Evolutionary conservation across 1,140 invertebrate genomes (phyloP), one percentile per base, ranked within the genome.

Genomic region (Musca domestica): DNA sequence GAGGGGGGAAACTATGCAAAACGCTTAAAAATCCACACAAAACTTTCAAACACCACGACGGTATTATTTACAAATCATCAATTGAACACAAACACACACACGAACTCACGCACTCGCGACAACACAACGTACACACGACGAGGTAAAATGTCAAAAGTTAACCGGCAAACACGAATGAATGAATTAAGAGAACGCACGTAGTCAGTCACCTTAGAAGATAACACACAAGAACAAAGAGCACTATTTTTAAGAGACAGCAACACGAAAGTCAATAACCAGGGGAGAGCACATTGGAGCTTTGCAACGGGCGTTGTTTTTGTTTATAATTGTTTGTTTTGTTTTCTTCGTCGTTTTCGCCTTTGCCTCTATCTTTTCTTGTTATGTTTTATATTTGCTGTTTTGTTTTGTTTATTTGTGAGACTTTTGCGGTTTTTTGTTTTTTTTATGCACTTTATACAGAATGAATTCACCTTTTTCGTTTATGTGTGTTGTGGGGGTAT

Each of bases 271-370:
- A 30, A 30, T 30, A 41, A 41, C 34, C 34, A 41, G 6, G 6
- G 6, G 5, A 41, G 5, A 9, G 34, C 4, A 5, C 10, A 51
- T 20, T 19, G 0, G 17, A 2, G 20, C 25, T 27, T 19, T 41
- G 34, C 34, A 61, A 61, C 56, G 56, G 56, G 56, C 56, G 56
- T 61, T 61, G 56, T 61, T 61, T 58, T 61, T 61, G 56, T 61
- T 61, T 41, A 19, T 23, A 27, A 58, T 51, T 51, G 48, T 19
- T 9, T 51, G 20, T 22, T 51, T 48, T 51, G 4, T 9, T 19
- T 20, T 19, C 3, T 19, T 19, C n/a, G 10, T 46, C 12, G 48
- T 20, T 51, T 7, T 41, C 10, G 54, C 9, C 17, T 58, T 58
- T 30, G 27, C 9, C 9, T 30, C 27, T 30, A 3, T 41, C 34